Evolutionary conservation across 2,797 vertebrate genomes (phyloP).

Genomic region (Dryobates pubescens): DNA sequence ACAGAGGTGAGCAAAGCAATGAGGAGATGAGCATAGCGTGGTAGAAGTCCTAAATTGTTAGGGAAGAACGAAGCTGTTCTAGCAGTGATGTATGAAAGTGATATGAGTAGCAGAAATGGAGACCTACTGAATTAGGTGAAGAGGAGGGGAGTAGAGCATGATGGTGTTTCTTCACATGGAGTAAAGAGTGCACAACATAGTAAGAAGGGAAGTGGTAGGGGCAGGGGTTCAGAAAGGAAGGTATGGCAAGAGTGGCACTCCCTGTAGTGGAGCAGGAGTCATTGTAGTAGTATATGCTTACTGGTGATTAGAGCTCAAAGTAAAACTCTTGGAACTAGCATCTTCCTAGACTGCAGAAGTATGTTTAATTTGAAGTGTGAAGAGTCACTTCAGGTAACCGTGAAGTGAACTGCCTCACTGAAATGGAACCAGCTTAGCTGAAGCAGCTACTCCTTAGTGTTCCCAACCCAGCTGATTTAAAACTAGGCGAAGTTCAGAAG

Average conservation of each 20-base stretch:
- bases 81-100: neutral
- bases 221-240: neutral
- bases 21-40: neutral
- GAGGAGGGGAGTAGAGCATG: neutral
- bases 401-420: slow-evolving; percentile 39
- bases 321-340: neutral
- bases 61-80: neutral
- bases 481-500: neutral
- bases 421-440: slow-evolving; percentile 28
- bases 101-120: neutral
- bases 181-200: neutral
- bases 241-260: neutral
- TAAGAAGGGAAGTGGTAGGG: neutral
- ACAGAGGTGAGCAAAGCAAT: neutral
- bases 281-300: neutral
- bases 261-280: neutral
- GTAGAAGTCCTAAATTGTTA: neutral
- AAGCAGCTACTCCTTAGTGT: slow-evolving; percentile 7
- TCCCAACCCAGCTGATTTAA: slow-evolving; percentile 2
- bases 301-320: slow-evolving; percentile 14
- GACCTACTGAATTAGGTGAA: neutral
- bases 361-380: slow-evolving; percentile 1
- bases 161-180: neutral
- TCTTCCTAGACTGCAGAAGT: neutral
- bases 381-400: slow-evolving; percentile 49